Evolutionary conservation across 37 sponge, comb jelly and placozoan species (phyloP).

Genomic region (Theonella swinhoei): DNA sequence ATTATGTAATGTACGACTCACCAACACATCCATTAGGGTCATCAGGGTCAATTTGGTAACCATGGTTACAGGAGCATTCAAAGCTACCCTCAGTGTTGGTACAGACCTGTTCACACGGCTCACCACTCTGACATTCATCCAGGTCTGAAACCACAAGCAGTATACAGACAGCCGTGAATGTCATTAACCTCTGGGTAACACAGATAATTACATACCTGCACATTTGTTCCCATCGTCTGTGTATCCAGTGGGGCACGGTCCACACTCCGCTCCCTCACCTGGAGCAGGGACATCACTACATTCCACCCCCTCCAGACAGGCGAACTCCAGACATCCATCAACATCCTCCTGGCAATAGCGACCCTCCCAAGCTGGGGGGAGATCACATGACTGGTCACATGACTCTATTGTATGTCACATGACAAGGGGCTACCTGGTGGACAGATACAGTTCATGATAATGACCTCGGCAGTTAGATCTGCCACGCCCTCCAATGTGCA

Average conservation of each 20-base stretch:
- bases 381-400: not conserved
- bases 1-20: not conserved
- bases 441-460: slow-evolving; percentile 12
- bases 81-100: slow-evolving; percentile 27
- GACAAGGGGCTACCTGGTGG: no score
- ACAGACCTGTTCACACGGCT: slow-evolving; percentile 17
- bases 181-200: not conserved
- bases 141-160: not conserved
- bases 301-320: slow-evolving; percentile 4
- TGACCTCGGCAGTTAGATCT: not conserved
- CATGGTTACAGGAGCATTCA: slow-evolving; percentile 6
- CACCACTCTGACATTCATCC: not conserved
- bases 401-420: not conserved
- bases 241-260: slow-evolving; percentile 16
- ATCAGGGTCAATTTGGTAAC: not conserved
- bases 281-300: slow-evolving; percentile 24
- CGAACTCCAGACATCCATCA: slow-evolving; percentile 13
- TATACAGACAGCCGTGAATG: not conserved
- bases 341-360: slow-evolving; percentile 1
- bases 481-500: slow-evolving; percentile 22
- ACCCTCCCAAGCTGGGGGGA: slow-evolving; percentile 13
- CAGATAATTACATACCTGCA: slow-evolving; percentile 1
- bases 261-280: slow-evolving; percentile 11
- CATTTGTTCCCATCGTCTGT: slow-evolving; percentile 2
- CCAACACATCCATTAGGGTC: not conserved